Percentiles rank a stretch among this genome's conserved stretches.
Conservation (phyloP, 64 coral and sea anemone species). For the Orbicella faveolata region DNA sequence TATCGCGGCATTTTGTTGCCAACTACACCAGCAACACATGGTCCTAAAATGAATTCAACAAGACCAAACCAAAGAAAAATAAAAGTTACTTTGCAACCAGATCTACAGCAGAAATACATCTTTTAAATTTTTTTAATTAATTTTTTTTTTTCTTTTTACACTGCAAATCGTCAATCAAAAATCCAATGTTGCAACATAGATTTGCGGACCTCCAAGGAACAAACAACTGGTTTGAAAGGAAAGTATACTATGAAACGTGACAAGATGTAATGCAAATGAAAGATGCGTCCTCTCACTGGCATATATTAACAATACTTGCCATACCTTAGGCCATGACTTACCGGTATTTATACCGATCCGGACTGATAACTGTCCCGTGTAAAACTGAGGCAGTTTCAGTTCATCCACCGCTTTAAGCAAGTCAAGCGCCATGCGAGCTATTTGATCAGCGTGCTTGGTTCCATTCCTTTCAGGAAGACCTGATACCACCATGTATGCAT, state of each 20-base stretch:
- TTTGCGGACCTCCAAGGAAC: no score
- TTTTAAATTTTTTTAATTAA: no score
- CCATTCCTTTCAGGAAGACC: slow-evolving; percentile 50
- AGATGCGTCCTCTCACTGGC: background rate
- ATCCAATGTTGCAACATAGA: no score
- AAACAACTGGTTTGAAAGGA: no score
- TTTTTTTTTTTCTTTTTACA: no score
- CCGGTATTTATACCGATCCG: slow-evolving; percentile 65
- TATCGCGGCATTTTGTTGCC: slow-evolving; percentile 67
- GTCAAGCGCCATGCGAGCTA: slow-evolving; percentile 53
- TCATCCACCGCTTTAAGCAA: background rate
- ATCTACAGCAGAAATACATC: no score
- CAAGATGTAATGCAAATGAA: background rate
- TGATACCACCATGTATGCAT: slow-evolving; percentile 63
- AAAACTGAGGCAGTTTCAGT: background rate
- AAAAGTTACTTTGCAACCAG: background rate
- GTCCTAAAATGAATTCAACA: slow-evolving; percentile 3
- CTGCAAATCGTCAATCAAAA: no score
- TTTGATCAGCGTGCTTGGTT: slow-evolving; percentile 30
- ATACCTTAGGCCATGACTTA: background rate
- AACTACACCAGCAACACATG: slow-evolving; percentile 53
- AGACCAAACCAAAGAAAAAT: background rate
- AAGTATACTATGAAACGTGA: background rate
- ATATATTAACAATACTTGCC: background rate
- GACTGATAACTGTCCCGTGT: background rate